A percentile compares a stretch with the other conserved stretches of the same genome.
Conservation (phyloP, 1,140 invertebrate genomes). For the Acyrthosiphon pisum region DNA sequence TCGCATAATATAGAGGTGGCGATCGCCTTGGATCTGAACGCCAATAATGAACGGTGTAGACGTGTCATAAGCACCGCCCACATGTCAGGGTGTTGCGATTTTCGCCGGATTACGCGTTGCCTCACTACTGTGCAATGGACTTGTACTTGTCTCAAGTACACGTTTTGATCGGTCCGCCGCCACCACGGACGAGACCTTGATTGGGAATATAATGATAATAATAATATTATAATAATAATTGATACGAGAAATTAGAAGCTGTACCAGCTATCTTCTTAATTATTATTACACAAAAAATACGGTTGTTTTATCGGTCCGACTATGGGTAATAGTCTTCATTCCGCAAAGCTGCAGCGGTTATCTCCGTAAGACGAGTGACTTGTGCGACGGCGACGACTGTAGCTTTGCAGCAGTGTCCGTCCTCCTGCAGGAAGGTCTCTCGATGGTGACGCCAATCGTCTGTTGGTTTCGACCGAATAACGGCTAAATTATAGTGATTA, state of each 20-base stretch:
- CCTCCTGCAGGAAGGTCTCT: not conserved
- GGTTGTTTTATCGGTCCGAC: not conserved
- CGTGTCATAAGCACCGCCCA: slow-evolving; percentile 54
- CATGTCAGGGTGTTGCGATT: slow-evolving; percentile 54
- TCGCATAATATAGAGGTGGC: slow-evolving; percentile 43
- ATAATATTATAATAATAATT: not conserved
- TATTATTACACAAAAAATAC: not conserved
- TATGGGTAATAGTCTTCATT: too few species aligned
- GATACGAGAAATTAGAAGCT: not conserved
- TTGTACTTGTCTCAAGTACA: slow-evolving; percentile 15
- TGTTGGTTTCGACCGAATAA: not conserved
- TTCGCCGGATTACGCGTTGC: slow-evolving; percentile 38
- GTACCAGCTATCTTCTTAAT: not conserved
- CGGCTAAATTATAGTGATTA: not conserved
- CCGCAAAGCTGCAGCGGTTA: too few species aligned
- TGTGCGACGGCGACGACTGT: too few species aligned
- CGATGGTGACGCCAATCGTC: too few species aligned
- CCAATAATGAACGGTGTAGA: slow-evolving; percentile 56
- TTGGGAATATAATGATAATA: not conserved
- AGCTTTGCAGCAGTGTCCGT: not conserved
- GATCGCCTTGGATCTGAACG: slow-evolving; percentile 49
- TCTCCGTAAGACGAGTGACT: too few species aligned
- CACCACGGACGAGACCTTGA: not conserved
- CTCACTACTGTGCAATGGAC: slow-evolving; percentile 35
- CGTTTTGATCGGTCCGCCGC: not conserved